These are phyloP conservation scores for Atherix ibis DNA, from an alignment of 2,888 invertebrate genomes.

Conservation along the genomic window DNA sequence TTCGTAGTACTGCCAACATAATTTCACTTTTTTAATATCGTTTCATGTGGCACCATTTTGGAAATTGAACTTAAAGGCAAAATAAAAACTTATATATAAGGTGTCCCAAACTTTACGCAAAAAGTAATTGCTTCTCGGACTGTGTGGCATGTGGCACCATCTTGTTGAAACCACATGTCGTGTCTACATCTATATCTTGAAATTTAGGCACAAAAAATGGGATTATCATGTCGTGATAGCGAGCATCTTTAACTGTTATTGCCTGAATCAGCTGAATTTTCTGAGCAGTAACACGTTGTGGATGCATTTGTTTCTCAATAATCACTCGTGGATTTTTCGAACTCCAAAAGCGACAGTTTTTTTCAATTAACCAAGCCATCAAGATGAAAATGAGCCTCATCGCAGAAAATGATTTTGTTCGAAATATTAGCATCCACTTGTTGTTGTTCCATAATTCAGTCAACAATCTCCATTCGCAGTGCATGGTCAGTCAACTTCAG, in stretches of 20 bases:
- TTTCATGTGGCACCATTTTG: too few species aligned
- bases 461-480: not conserved
- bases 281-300: not conserved
- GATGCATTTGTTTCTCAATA: not conserved
- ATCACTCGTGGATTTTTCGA: not conserved
- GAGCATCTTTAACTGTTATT: too few species aligned
- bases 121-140: not conserved
- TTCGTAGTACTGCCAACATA: too few species aligned
- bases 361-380: not conserved
- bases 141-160: not conserved
- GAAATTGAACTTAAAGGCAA: too few species aligned
- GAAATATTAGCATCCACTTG: not conserved
- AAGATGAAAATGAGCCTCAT: not conserved
- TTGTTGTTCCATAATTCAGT: not conserved
- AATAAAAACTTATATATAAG: too few species aligned
- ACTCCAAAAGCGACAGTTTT: not conserved
- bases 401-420: not conserved
- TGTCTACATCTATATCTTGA: not conserved
- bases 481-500: not conserved
- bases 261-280: too few species aligned
- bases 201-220: too few species aligned
- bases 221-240: too few species aligned
- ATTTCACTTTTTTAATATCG: too few species aligned
- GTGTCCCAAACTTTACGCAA: too few species aligned
- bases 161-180: not conserved